Conservation (phyloP, 2,888 invertebrate genomes). For the Idaea straminata region DNA sequence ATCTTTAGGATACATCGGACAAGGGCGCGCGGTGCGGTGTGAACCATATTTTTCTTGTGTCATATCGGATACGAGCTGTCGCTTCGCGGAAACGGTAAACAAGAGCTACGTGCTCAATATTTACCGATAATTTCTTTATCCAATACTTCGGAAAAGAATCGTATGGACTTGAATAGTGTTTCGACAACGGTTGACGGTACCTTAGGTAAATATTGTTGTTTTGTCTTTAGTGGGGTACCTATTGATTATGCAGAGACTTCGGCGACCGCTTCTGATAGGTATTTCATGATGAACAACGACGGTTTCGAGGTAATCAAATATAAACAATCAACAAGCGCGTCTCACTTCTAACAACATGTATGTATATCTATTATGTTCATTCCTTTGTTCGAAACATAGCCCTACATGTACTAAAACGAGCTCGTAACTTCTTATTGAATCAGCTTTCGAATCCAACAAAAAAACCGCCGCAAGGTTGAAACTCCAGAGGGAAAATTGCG, state of each 20-base stretch:
- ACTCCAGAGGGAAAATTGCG: slow-evolving; percentile 60
- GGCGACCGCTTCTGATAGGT: slow-evolving; percentile 39
- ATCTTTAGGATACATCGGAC: slow-evolving; percentile 38
- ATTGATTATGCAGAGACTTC: slow-evolving; percentile 46
- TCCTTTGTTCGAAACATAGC: slow-evolving; percentile 41
- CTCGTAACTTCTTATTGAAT: slow-evolving; percentile 65
- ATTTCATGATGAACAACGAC: slow-evolving; percentile 39
- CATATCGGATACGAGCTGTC: slow-evolving; percentile 10
- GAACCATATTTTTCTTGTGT: slow-evolving; percentile 14
- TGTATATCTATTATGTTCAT: slow-evolving; percentile 31
- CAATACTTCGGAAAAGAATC: background rate
- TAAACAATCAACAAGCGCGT: slow-evolving; percentile 52
- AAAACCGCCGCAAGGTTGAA: slow-evolving; percentile 58
- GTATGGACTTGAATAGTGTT: slow-evolving; percentile 11
- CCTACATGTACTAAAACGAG: slow-evolving; percentile 42
- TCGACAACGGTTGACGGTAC: slow-evolving; percentile 15
- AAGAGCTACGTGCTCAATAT: slow-evolving; percentile 10
- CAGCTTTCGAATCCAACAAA: slow-evolving; percentile 57
- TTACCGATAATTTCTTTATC: background rate
- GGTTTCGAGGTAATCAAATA: slow-evolving; percentile 53
- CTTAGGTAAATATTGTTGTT: slow-evolving; percentile 30
- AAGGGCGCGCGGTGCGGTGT: slow-evolving; percentile 26
- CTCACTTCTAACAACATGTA: slow-evolving; percentile 27
- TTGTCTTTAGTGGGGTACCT: slow-evolving; percentile 30
- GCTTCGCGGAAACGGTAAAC: slow-evolving; percentile 17